Evolutionary conservation across 2,113 vertebrate genomes (phyloP), one percentile per base, ranked within the genome.

Genomic region (Anguilla japonica): DNA sequence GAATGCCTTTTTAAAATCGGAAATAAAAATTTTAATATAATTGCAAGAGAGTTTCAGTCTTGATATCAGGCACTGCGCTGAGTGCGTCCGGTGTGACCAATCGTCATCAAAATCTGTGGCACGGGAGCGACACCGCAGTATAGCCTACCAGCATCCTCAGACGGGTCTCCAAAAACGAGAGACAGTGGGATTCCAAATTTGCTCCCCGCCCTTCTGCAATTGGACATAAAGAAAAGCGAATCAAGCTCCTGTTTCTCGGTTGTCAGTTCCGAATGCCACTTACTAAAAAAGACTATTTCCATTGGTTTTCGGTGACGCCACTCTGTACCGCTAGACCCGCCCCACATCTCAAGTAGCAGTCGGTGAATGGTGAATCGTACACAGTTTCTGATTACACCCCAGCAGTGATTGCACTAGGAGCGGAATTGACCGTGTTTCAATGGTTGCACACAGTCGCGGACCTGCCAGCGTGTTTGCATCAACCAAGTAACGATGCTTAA

Each of bases 301-400:
- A 89, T 95, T 94, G 94, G 93, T 81, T 89, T 46, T 85, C 63
- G 87, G 87, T 86, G 87, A 91, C 92, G 95, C 95, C 95, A 95
- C 89, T 94, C 88, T 71, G 83, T 63, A 80, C 82, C 4, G 0
- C 26, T 85, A 88, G 90, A 60, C 92, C 94, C 94, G 92, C 95
- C 95, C 92, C 50, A 91, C 84, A 71, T 91, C 92, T 92, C 89
- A 91, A 93, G 92, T 93, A 90, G 92, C 91, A 84, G 87, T 90
- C 90, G 81, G 91, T 93, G 94, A 94, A 94, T 92, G 93, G 93
- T 91, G 92, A 94, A 90, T 89, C 91, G 89, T 91, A 39, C 85
- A 43, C 40, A 80, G 46, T 85, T 85, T 75, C 71, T 75, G 50
- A 75, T 75, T 79, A 85, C 84, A 78, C 26, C 80, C 41, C 50